Evolutionary conservation across 2,797 vertebrate species (phyloP).

Genomic region (Mus spretus): DNA sequence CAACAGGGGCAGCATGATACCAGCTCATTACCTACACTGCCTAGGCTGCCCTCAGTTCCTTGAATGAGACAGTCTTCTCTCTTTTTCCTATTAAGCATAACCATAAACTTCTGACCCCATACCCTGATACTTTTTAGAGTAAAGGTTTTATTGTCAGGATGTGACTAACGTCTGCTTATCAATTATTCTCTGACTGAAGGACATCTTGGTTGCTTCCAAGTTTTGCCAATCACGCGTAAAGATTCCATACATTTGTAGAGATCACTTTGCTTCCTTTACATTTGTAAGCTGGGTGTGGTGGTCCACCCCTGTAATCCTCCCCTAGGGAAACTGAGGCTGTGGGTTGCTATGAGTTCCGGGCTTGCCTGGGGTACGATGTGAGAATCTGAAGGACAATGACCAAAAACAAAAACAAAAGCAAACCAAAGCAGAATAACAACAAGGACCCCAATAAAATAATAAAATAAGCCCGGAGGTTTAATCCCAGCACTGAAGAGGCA

Average conservation of each 20-base stretch:
- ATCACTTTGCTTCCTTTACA: neutral
- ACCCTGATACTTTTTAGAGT: neutral
- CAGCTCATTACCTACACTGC: neutral
- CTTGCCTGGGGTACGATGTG: neutral
- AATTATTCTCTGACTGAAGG: neutral
- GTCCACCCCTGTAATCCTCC: neutral
- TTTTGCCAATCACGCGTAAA: neutral
- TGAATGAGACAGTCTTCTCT: neutral
- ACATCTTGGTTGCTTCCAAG: neutral
- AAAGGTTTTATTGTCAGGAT: neutral
- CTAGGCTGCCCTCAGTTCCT: neutral
- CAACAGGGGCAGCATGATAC: neutral
- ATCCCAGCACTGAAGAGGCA: neutral
- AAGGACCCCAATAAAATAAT: neutral
- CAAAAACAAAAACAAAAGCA: neutral
- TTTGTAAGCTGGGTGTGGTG: neutral
- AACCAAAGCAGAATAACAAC: neutral
- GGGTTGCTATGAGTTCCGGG: neutral
- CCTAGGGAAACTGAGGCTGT: neutral
- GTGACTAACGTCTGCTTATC: neutral
- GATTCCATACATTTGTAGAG: neutral
- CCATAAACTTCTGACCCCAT: neutral
- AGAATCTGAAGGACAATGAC: neutral
- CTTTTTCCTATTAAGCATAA: neutral
- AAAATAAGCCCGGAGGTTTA: neutral